Percentiles rank a stretch among this genome's conserved stretches.
phyloP scores from a whole-genome alignment of 1,140 invertebrate genomes.

The Heliconius eleuchia region DNA sequence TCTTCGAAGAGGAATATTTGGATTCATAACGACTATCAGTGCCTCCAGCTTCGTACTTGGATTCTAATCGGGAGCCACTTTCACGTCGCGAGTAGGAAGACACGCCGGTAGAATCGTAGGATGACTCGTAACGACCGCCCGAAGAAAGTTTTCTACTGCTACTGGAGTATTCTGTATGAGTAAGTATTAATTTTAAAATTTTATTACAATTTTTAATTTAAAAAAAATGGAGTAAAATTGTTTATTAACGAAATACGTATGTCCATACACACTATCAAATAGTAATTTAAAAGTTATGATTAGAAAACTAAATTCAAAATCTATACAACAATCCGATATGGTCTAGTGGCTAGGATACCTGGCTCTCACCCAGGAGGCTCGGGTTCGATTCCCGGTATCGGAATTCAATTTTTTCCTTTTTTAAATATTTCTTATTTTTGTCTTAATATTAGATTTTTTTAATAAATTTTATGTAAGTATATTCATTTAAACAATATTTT shows the following conservation, averaged over 20 bases:
- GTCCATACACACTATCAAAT: too few species aligned
- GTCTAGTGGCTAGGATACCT: constrained; percentile 68
- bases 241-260: too few species aligned
- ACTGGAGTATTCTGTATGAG: constrained; percentile 81
- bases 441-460: neutral
- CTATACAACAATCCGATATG: constrained; percentile 54
- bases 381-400: constrained; percentile 71
- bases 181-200: neutral
- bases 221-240: neutral
- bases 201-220: neutral
- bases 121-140: constrained; percentile 79
- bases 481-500: neutral
- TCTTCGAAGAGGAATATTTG: constrained; percentile 59
- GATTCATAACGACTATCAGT: constrained; percentile 67
- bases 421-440: constrained; percentile 15
- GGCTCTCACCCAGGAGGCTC: constrained; percentile 60
- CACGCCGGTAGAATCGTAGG: constrained; percentile 60
- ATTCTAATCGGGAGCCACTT: constrained; percentile 63
- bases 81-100: constrained; percentile 66
- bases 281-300: constrained; percentile 4
- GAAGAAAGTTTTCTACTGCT: constrained; percentile 79
- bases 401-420: constrained; percentile 44
- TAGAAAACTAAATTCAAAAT: constrained; percentile 18
- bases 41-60: constrained; percentile 56
- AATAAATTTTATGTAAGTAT: neutral